Evolutionary conservation across 2,888 invertebrate species (phyloP).

Genomic region (Lobophora halterata): DNA sequence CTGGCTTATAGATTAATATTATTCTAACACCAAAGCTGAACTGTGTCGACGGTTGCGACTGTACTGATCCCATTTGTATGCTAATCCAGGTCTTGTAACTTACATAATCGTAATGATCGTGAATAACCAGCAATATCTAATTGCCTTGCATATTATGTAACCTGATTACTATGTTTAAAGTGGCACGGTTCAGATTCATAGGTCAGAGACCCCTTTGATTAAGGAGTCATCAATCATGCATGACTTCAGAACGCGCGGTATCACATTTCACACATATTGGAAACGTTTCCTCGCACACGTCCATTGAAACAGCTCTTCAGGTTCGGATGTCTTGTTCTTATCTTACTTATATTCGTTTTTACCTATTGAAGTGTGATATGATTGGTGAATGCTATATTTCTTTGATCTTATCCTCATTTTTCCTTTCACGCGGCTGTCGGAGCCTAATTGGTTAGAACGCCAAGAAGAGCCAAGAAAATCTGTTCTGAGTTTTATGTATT

Average conservation of each 20-base stretch:
- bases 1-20: constrained; percentile 63
- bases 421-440: no score
- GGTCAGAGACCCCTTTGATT: constrained; percentile 70
- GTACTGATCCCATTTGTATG: constrained; percentile 58
- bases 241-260: constrained; percentile 57
- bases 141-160: constrained; percentile 40
- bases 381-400: constrained; percentile 24
- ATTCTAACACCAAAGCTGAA: constrained; percentile 59
- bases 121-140: constrained; percentile 5
- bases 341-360: no score
- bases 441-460: no score
- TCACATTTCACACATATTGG: constrained; percentile 62
- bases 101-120: constrained; percentile 29
- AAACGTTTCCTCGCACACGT: constrained; percentile 43
- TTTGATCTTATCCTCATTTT: no score
- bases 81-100: constrained; percentile 40
- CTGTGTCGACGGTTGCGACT: constrained; percentile 37
- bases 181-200: constrained; percentile 48
- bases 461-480: no score
- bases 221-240: constrained; percentile 74
- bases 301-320: constrained; percentile 38
- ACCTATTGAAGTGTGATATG: constrained; percentile 23
- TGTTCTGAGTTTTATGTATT: no score
- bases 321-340: constrained; percentile 34
- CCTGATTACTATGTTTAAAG: constrained; percentile 53